Conservation (phyloP, 2,888 invertebrate species). For the Microctonus hyperodae region DNA sequence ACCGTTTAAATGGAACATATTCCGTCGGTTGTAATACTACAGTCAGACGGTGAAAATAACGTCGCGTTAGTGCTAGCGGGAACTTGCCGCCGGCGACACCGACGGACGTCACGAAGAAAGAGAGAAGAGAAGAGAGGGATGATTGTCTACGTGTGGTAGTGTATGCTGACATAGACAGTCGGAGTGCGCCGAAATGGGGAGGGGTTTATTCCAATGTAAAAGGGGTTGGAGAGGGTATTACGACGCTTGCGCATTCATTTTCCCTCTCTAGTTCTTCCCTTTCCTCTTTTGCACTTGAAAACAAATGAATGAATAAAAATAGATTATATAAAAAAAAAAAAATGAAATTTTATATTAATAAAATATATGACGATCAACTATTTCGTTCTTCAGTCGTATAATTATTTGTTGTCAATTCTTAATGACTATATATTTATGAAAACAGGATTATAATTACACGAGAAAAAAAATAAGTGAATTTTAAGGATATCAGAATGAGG, state of each 20-base stretch:
- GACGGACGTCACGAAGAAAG: conserved; percentile 36
- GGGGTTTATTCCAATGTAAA: conserved; percentile 30
- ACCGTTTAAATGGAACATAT: conserved; percentile 14
- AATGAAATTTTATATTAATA: too few relatives aligned
- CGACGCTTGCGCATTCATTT: conserved; percentile 25
- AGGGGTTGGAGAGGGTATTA: conserved; percentile 27
- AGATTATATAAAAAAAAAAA: neutral
- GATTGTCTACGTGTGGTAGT: conserved; percentile 6
- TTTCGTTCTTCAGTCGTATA: too few relatives aligned
- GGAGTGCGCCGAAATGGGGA: conserved; percentile 34
- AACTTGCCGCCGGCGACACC: conserved; percentile 37
- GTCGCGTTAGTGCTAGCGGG: conserved; percentile 37
- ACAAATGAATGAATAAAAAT: neutral
- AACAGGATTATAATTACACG: too few relatives aligned
- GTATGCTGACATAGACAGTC: conserved; percentile 17
- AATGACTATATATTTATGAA: too few relatives aligned
- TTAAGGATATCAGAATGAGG: too few relatives aligned
- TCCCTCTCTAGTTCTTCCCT: conserved; percentile 10
- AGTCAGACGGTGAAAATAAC: conserved; percentile 32
- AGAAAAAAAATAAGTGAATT: too few relatives aligned
- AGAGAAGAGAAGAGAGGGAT: conserved; percentile 33
- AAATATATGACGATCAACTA: too few relatives aligned
- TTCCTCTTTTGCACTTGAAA: conserved; percentile 13
- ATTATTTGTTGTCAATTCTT: too few relatives aligned
- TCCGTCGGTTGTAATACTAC: conserved; percentile 28